A percentile compares a stretch with the other conserved stretches of the same genome.
These are phyloP conservation scores for Thereva nobilitata DNA, from an alignment of 2,888 invertebrate genomes.

Conservation along the genomic window DNA sequence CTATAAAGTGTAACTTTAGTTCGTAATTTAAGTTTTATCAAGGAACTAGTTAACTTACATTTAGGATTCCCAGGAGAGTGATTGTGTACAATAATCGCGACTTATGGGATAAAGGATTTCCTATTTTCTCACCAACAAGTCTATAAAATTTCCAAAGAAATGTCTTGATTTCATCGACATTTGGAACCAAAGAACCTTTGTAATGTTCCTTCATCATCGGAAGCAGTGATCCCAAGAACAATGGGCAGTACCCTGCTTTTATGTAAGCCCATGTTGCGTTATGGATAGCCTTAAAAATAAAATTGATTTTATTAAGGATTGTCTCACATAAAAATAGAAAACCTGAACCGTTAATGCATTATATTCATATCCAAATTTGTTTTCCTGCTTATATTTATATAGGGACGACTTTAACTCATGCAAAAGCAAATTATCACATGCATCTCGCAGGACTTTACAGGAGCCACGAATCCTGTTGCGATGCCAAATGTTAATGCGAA, in stretches of 20 bases:
- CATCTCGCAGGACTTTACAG: constrained; percentile 45
- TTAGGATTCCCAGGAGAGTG: constrained; percentile 49
- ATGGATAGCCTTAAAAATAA: constrained; percentile 44
- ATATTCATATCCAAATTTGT: constrained; percentile 45
- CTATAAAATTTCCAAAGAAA: constrained; percentile 49
- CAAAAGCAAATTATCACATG: constrained; percentile 46
- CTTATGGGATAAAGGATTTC: constrained; percentile 41
- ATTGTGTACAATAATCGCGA: constrained; percentile 47
- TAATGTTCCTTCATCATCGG: constrained; percentile 45
- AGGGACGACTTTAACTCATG: constrained; percentile 47
- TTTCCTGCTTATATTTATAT: constrained; percentile 7
- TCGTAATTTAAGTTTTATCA: background rate
- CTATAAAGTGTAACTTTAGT: constrained; percentile 41
- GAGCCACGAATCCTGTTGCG: constrained; percentile 49
- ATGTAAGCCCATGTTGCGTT: constrained; percentile 48
- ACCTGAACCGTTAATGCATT: constrained; percentile 44
- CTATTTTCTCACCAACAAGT: constrained; percentile 44
- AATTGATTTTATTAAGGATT: background rate
- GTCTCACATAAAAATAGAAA: background rate
- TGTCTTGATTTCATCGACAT: constrained; percentile 44
- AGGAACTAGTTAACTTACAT: constrained; percentile 41
- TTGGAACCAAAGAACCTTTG: constrained; percentile 43
- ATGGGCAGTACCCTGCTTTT: constrained; percentile 46
- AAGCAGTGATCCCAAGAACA: constrained; percentile 48
- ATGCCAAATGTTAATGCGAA: constrained; percentile 48